Base-by-base conservation (phyloP, 2,113 vertebrate species). In the Gobio gobio region DNA sequence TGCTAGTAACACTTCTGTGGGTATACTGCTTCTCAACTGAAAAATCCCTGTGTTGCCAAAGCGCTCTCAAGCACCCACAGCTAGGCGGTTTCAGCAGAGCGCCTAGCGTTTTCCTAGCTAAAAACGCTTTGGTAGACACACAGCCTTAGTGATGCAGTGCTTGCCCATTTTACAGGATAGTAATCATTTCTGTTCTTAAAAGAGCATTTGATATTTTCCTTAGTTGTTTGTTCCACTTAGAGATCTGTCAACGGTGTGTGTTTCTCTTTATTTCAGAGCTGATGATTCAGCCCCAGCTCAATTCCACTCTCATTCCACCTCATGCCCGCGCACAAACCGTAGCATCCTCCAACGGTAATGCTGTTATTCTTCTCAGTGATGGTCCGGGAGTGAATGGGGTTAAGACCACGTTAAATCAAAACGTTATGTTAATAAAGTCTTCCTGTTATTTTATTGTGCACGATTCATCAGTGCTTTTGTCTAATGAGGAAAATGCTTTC, bases 201-300 rank as follows among this genome's bases (percentile, higher is more conserved):
- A 29, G 29, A 49, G 26, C n/a, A 33, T 77, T 58, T 56, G n/a
- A 49, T 86, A 64, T 77, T 81, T 54, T 70, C 6, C 36, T 74
- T 8, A 16, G n/a, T 66, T 33, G 18, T 78, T 51, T 64, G 9
- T 66, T 59, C 58, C 20, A 73, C n/a, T 61, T 49, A 58, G 74
- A 54, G 49, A n/a, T 40, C 6, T 73, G 68, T 79, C 74, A 68
- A 68, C 26, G 51, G 59, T 49, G 63, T 45, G 22, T 86, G 2
- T 87, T 51, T 89, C 63, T 81, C 40, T 76, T 87, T 43, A 90
- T 87, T 92, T 84, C 94, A 99, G 97, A 99, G 94, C 93, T 99
- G 92, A 97, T 97, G 82, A 98, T 97, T 95, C 98, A 98, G 90
- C 97, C 97, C 88, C 95, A 97, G 94, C 94, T 99, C 93, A 97